These are phyloP conservation scores for Chloromyia formosa DNA, from an alignment of 2,888 invertebrate genomes.

Conservation along the genomic window DNA sequence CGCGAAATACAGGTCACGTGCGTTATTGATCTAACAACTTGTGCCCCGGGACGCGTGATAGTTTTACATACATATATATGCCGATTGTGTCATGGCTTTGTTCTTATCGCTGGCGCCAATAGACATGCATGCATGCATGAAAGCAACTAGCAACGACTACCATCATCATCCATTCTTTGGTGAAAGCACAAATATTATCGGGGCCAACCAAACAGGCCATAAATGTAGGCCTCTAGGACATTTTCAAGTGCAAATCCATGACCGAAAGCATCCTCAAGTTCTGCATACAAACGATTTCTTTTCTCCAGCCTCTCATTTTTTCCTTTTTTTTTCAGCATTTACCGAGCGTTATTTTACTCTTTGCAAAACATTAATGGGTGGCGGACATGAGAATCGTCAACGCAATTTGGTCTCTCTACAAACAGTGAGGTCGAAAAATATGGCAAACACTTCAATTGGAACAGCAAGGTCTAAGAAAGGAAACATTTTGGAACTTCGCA, in stretches of 20 bases:
- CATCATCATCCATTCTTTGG: background rate
- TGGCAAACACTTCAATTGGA: no score
- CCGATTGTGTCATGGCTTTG: slow-evolving; percentile 2
- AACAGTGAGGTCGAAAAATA: no score
- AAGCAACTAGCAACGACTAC: background rate
- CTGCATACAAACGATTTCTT: background rate
- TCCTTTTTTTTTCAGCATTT: no score
- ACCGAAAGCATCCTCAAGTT: slow-evolving; percentile 18
- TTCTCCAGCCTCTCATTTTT: background rate
- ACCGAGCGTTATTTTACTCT: no score
- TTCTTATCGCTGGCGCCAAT: slow-evolving; percentile 4
- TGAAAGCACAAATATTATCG: background rate
- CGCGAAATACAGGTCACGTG: slow-evolving; percentile 23
- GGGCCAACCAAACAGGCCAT: background rate
- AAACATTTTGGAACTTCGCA: no score
- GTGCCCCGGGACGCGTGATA: background rate
- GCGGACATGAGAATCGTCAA: no score
- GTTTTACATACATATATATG: background rate
- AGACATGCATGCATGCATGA: background rate
- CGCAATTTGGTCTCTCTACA: no score
- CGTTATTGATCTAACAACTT: slow-evolving; percentile 35
- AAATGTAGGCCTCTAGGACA: slow-evolving; percentile 12
- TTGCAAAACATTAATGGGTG: no score
- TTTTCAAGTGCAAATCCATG: slow-evolving; percentile 15
- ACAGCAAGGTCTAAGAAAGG: no score